These are phyloP conservation scores for Myrmophylax atrothorax DNA, from an alignment of 2,113 vertebrate species.

Conservation along the genomic window DNA sequence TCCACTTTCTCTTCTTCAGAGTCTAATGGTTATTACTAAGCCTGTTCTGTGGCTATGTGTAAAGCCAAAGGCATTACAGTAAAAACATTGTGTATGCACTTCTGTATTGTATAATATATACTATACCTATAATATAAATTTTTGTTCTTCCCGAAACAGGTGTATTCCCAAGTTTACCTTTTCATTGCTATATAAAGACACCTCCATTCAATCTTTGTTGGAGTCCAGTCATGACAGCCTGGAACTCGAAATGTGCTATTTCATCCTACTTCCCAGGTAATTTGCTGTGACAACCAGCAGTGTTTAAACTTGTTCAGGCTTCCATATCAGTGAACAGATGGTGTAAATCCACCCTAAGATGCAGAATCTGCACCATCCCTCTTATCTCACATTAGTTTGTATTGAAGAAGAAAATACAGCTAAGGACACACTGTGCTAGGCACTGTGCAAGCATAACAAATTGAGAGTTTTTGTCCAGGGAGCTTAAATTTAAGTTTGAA, in stretches of 20 bases:
- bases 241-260: not conserved
- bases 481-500: conserved; percentile 47
- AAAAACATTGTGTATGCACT: not conserved
- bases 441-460: conserved; percentile 30
- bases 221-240: not conserved
- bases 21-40: not conserved
- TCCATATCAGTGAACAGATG: not conserved
- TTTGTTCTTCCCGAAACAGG: not conserved
- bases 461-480: conserved; percentile 32
- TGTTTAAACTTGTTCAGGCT: not conserved
- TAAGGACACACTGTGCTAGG: not conserved
- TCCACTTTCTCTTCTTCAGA: not conserved
- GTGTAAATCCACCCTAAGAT: not conserved
- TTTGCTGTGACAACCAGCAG: not conserved
- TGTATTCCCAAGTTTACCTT: not conserved
- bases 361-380: not conserved
- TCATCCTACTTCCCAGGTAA: not conserved
- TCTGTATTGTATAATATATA: not conserved
- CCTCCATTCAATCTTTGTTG: not conserved
- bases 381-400: not conserved
- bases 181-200: not conserved
- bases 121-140: not conserved
- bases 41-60: not conserved
- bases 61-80: not conserved
- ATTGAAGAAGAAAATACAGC: not conserved